Evolutionary conservation across 2,113 vertebrate genomes (phyloP), one percentile per base, ranked within the genome.

Genomic region (Phyllostomus discolor): DNA sequence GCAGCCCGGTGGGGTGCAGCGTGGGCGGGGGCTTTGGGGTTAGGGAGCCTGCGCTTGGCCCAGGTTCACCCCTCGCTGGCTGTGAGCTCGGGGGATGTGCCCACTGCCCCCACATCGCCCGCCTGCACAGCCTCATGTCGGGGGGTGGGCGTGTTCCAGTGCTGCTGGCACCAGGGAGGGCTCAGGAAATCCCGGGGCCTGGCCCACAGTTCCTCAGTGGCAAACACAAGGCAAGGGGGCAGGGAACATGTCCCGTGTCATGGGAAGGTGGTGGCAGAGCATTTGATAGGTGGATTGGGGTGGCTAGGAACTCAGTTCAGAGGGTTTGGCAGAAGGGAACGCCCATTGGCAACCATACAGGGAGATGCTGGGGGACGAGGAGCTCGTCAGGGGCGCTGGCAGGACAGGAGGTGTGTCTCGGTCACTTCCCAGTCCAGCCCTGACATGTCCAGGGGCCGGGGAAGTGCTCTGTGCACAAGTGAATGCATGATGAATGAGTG

Each of bases 101-200:
- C 48, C 15, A 5, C 4, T 10, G 20, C 67, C 38, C 20, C 52
- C 5, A 3, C 64, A 28, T 24, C 4, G 4, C 48, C 20, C 26
- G 38, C 38, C 17, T 10, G 2, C 0, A 50, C 22, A 22, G 11
- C 64, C 50, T 9, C 12, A 7, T 11, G 6, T 11, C 10, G 59
- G 28, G 59, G 62, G 20, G 67, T 20, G 20, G 38, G 16, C 4
- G 0, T n/a, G 35, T 31, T 5, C 15, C 11, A 15, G 17, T 0
- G 2, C 4, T 0, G 10, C 1, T 7, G 46, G 46, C 22, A n/a
- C 22, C 0, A 1, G 38, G 72, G 33, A 54, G 28, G 38, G 7
- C n/a, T 14, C 28, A 7, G 1, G 0, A 26, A 10, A 6, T 38
- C 38, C 11, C 1, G 9, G 22, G 20, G 12, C 31, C 54, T 2